Base-by-base conservation (phyloP, 2,797 vertebrate genomes). In the Onychomys torridus region DNA sequence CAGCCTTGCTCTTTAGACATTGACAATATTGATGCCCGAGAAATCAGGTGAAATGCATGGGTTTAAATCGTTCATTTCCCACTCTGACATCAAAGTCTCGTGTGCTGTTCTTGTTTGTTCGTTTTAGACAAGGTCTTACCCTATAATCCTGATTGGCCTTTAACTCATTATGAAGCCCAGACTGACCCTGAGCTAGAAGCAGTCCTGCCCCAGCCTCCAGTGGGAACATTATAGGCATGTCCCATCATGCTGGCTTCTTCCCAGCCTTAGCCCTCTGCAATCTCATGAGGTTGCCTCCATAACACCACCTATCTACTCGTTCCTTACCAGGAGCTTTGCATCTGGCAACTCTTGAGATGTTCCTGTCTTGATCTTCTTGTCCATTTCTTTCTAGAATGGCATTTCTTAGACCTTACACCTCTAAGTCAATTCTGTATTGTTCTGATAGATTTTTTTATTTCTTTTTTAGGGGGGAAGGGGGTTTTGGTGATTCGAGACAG, bases 341-440 rank as follows among this genome's bases (percentile, higher is more conserved):
- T 81, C 34, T 76, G 75, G 75, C 4, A 77, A 21, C 43, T 89
- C 29, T 83, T 79, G 69, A 65, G 63, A 34, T 67, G 59, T 67
- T 85, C 27, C 27, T 65, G 82, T 49, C 55, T 94, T 49, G 27
- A 73, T 91, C 82, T 94, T 94, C 55, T 79, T 65, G 83, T 79
- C 49, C 2, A 46, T 91, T 25, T 88, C 40, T 57, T 88, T 89
- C 55, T 79, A 40, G 16, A 67, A 89, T 79, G 32, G 11, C 46
- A 43, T 55, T 71, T 61, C 61, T 73, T 40, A 78, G 71, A 61
- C 88, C 52, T 94, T 78, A 37, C 3, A 6, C 55, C 19, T 94
- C 9, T n/a, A 57, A 23, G 19, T 25, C 10, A 11, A 57, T 57
- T 57, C 21, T 81, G 25, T 81, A 37, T 82, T 82, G 5, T 25